These are phyloP conservation scores for Acrobasis repandana DNA, from an alignment of 2,888 invertebrate genomes.

Conservation along the genomic window DNA sequence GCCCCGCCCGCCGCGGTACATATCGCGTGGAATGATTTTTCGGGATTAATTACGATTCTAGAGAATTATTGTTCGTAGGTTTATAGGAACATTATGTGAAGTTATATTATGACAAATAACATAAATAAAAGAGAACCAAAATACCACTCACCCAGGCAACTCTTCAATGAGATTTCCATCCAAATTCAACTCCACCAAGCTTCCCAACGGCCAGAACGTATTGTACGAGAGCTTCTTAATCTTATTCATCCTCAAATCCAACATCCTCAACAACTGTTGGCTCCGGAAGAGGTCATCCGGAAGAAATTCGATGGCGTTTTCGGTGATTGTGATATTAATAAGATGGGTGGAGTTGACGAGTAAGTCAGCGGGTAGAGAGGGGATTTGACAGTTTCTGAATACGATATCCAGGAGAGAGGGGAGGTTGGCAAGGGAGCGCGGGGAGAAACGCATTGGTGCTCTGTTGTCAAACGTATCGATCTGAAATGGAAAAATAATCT, in stretches of 20 bases:
- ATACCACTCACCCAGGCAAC: slow-evolving; percentile 21
- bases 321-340: neutral
- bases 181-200: slow-evolving; percentile 17
- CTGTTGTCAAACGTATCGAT: slow-evolving; percentile 8
- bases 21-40: too few relatives aligned
- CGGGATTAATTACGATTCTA: too few relatives aligned
- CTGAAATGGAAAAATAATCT: slow-evolving; percentile 11
- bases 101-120: too few relatives aligned
- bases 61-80: too few relatives aligned
- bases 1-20: too few relatives aligned
- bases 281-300: slow-evolving; percentile 9
- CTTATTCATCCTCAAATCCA: slow-evolving; percentile 12
- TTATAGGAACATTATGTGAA: too few relatives aligned
- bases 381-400: slow-evolving; percentile 2
- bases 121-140: too few relatives aligned
- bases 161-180: slow-evolving; percentile 14
- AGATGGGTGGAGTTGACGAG: neutral
- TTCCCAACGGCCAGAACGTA: slow-evolving; percentile 4
- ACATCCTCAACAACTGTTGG: neutral
- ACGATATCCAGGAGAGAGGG: neutral
- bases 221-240: neutral
- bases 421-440: slow-evolving; percentile 6
- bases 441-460: neutral
- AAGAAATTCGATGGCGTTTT: neutral
- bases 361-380: neutral